Evolutionary conservation across 1,140 invertebrate species (phyloP).

Genomic region (Hermetia illucens): DNA sequence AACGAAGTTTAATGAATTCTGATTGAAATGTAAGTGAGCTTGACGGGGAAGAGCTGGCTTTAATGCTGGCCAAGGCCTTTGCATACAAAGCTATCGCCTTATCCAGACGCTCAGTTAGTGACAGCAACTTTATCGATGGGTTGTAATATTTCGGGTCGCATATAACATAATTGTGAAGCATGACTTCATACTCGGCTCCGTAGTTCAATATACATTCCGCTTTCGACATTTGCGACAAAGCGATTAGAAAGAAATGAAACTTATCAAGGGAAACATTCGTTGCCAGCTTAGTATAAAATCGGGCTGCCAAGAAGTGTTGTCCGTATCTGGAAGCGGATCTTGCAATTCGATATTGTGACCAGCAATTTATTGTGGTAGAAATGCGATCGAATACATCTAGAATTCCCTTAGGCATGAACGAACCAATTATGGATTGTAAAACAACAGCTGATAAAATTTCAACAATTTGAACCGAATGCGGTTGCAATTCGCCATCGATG

Average conservation of each 20-base stretch:
- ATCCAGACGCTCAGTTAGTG: constrained; percentile 43
- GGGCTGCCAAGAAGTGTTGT: constrained; percentile 57
- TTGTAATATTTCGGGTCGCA: constrained; percentile 16
- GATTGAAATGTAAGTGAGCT: constrained; percentile 49
- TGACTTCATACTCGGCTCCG: constrained; percentile 18
- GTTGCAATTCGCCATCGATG: constrained; percentile 11
- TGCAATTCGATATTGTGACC: constrained; percentile 77
- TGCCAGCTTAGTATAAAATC: constrained; percentile 49
- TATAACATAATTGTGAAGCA: constrained; percentile 19
- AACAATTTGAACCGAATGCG: constrained; percentile 15
- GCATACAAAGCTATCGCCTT: constrained; percentile 43
- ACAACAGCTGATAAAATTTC: constrained; percentile 33
- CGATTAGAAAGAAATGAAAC: constrained; percentile 78
- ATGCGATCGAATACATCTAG: constrained; percentile 41
- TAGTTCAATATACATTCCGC: constrained; percentile 43
- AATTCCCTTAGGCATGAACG: constrained; percentile 37
- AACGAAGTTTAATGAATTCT: constrained; percentile 59
- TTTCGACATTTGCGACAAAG: constrained; percentile 53
- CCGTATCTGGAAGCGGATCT: constrained; percentile 73
- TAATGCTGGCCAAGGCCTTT: constrained; percentile 53
- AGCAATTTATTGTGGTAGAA: constrained; percentile 48
- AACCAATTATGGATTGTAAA: constrained; percentile 62
- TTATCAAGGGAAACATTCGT: constrained; percentile 76
- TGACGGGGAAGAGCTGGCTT: constrained; percentile 37
- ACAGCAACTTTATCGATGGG: constrained; percentile 14